Evolutionary conservation across 2,113 vertebrate species (phyloP).

Genomic region (Emydura subglobosa): DNA sequence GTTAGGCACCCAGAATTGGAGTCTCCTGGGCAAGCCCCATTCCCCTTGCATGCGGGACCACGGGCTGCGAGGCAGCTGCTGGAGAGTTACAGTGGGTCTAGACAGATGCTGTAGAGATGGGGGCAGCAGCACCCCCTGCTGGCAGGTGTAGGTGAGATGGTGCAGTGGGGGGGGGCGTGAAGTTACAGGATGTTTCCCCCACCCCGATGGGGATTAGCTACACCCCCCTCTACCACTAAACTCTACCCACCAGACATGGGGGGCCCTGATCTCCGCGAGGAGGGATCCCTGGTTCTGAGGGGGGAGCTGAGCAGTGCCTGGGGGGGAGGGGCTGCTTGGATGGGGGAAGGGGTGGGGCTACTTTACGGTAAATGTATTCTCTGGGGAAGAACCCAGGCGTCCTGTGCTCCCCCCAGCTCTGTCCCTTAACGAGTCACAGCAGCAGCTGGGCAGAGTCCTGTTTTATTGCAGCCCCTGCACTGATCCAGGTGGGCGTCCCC

Average conservation of each 20-base stretch:
- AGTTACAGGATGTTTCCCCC: no score
- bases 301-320: no score
- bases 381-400: background rate
- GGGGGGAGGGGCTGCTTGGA: background rate
- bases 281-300: no score
- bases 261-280: background rate
- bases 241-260: background rate
- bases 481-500: background rate
- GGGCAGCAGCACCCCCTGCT: no score
- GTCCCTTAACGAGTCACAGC: background rate
- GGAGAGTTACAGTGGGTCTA: no score
- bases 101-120: accelerated
- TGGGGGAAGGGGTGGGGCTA: background rate
- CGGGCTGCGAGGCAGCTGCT: background rate
- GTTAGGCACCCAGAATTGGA: no score
- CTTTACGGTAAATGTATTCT: accelerated
- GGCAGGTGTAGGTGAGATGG: no score
- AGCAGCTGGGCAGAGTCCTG: background rate
- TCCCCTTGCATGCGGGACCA: background rate
- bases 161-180: no score
- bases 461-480: background rate
- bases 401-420: background rate
- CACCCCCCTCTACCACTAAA: background rate
- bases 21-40: no score
- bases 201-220: background rate